These are phyloP conservation scores for Sycobia sp. DNA, from an alignment of 1,140 invertebrate species.

Conservation along the genomic window DNA sequence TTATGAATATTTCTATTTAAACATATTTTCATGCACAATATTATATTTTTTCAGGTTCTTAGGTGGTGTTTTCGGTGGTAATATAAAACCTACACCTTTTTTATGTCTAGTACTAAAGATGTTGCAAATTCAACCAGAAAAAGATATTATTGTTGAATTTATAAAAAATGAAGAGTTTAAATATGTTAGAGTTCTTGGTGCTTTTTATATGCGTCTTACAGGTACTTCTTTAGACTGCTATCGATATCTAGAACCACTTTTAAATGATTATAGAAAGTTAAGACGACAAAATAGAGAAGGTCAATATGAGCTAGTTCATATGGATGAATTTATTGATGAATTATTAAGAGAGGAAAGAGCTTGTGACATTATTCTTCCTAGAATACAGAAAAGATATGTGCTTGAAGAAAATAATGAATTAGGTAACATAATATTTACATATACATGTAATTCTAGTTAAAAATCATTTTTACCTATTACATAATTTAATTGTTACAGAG, in stretches of 20 bases:
- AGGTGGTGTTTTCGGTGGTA: conserved; percentile 95
- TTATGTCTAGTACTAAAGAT: conserved; percentile 97
- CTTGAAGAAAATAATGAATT: conserved; percentile 94
- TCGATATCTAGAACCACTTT: conserved; percentile 97
- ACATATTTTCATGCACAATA: not conserved
- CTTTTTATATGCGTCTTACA: conserved; percentile 94
- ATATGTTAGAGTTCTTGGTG: conserved; percentile 95
- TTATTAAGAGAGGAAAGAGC: conserved; percentile 88
- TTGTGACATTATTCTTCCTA: conserved; percentile 95
- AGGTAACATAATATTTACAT: conserved; percentile 45
- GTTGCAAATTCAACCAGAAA: conserved; percentile 99
- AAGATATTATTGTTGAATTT: conserved; percentile 99
- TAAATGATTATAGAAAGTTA: conserved; percentile 97
- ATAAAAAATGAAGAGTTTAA: conserved; percentile 99
- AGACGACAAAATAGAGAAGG: conserved; percentile 87
- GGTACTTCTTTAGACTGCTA: conserved; percentile 95
- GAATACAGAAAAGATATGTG: conserved; percentile 90
- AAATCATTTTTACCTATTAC: not conserved
- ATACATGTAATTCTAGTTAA: too few species aligned
- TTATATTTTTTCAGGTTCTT: conserved; percentile 68
- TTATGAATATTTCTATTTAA: too few species aligned
- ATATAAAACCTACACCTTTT: conserved; percentile 97
- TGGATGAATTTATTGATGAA: conserved; percentile 98
- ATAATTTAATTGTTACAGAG: conserved; percentile 62
- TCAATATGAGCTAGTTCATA: conserved; percentile 88